These are phyloP conservation scores for Chaenocephalus aceratus DNA, from an alignment of 2,113 vertebrate species.

Conservation along the genomic window DNA sequence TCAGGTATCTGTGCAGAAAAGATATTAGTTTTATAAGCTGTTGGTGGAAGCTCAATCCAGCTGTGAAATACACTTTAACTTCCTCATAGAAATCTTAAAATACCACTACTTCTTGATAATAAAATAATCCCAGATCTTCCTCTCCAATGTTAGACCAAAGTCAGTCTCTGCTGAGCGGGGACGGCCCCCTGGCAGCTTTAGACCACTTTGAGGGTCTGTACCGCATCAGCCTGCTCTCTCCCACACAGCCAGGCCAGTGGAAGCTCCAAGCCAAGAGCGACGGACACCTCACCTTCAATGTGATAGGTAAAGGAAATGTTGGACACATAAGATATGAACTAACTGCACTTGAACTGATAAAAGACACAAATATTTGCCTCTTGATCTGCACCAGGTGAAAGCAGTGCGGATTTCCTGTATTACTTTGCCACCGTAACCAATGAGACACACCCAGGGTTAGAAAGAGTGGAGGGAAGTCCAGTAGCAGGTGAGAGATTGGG, in stretches of 20 bases:
- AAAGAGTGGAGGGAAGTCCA: constrained; percentile 85
- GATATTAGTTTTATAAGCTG: not conserved
- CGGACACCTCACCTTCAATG: constrained; percentile 79
- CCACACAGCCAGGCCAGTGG: constrained; percentile 84
- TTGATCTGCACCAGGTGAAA: constrained; percentile 79
- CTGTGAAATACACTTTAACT: not conserved
- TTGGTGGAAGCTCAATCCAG: not conserved
- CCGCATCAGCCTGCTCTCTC: constrained; percentile 79
- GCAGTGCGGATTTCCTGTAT: constrained; percentile 88
- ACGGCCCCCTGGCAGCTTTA: constrained; percentile 70
- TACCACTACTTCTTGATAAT: not conserved
- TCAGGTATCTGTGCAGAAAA: constrained; percentile 74
- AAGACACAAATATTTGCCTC: not conserved
- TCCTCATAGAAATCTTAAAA: not conserved
- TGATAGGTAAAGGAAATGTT: constrained; percentile 81
- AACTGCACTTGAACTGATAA: not conserved
- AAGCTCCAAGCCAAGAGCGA: constrained; percentile 74
- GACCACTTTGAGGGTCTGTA: constrained; percentile 82
- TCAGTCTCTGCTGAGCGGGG: constrained; percentile 73
- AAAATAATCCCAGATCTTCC: not conserved
- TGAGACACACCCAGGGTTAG: constrained; percentile 88
- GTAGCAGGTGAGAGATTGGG: constrained; percentile 81
- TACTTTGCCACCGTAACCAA: constrained; percentile 86
- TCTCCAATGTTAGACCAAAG: constrained; percentile 60
- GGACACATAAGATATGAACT: not conserved